Base-by-base conservation (phyloP, 2,113 vertebrate genomes). In the Gavialis gangeticus region DNA sequence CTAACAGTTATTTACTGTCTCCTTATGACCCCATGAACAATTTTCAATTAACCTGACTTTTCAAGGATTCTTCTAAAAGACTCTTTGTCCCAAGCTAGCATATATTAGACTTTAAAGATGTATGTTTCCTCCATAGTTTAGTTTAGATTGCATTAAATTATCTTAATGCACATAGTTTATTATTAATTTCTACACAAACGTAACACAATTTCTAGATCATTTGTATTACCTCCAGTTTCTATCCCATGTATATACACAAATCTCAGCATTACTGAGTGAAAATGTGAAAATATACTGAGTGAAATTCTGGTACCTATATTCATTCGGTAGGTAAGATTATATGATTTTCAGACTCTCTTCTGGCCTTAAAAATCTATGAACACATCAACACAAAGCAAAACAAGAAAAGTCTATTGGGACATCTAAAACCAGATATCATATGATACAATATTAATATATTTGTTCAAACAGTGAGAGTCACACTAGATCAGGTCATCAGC, bases 111-210 rank as follows among this genome's bases (percentile, higher is more conserved):
- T 96, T 97, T 89, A 63, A 92, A 80, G 67, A 92, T 88, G 54
- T 87, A 85, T 85, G 37, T 37, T 87, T 4, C 21, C 16, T 75
- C 79, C 92, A 30, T 27, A 84, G 79, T 82, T n/a, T 78, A 24
- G 62, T 89, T 92, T 87, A 81, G 73, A 83, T 81, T 60, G 63
- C 82, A 79, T 92, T 85, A 90, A 73, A 64, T 89, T 27, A 92
- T 79, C 58, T 86, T 86, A 86, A 82, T 17, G 14, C 17, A 59
- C 0, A 2, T 46, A 87, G 62, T 83, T 18, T 37, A 37, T 34
- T 86, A 94, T 85, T 91, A 87, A 96, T 94, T 94, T 88, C 67
- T 64, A 13, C 56, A 56, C 19, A 25, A 92, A 46, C 83, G 22
- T 87, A 89, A 89, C 67, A 84, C 67, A 84, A 89, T 76, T 87